Conservation (phyloP, 2,888 invertebrate genomes). For the Cephus nigrinus region DNA sequence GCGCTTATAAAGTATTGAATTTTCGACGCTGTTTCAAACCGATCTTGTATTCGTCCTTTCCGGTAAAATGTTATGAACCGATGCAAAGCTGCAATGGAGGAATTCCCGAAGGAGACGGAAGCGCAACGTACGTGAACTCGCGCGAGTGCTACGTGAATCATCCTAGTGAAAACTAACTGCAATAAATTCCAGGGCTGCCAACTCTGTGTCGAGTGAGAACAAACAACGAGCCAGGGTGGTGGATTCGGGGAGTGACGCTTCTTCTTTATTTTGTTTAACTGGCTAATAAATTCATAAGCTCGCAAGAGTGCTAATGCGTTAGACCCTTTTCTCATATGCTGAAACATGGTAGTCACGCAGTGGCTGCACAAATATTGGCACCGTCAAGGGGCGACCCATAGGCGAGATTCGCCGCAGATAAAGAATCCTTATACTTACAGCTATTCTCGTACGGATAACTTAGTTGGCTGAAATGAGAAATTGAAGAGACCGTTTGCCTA, state of each 20-base stretch:
- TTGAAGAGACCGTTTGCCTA: background rate
- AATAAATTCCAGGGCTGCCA: constrained; percentile 36
- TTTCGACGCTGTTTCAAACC: no score
- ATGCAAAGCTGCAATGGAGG: no score
- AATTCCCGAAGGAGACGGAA: no score
- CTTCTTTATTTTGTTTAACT: constrained; percentile 27
- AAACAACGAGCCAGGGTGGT: background rate
- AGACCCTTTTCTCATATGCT: background rate
- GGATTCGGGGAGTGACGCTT: constrained; percentile 13
- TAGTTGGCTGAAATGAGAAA: background rate
- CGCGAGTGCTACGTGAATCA: constrained; percentile 27
- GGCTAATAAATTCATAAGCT: constrained; percentile 53
- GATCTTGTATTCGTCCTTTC: no score
- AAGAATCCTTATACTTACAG: no score
- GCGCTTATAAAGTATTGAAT: no score
- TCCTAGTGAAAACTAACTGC: constrained; percentile 40
- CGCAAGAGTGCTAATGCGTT: constrained; percentile 14
- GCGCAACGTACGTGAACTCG: no score
- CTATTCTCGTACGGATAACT: no score
- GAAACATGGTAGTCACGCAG: background rate
- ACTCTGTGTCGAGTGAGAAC: background rate
- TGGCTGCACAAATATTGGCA: background rate
- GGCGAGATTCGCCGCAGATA: no score
- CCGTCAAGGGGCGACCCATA: no score
- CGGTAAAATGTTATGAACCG: no score